A percentile compares a stretch with the other conserved stretches of the same genome.
phyloP scores from a whole-genome alignment of 2,888 invertebrate species.

The Patella depressa region DNA sequence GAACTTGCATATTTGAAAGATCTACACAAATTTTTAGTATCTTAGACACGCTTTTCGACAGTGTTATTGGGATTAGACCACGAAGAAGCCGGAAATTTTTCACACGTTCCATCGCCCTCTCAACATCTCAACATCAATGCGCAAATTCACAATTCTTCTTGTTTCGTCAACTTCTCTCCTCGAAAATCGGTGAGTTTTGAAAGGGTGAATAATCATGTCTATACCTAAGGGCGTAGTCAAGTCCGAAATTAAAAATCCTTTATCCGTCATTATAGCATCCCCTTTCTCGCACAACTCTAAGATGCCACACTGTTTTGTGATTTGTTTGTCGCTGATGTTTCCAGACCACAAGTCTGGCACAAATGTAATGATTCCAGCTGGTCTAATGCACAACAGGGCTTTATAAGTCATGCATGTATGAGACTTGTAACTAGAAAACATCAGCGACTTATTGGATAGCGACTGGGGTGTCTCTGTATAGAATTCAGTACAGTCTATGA shows the following conservation, averaged over 20 bases:
- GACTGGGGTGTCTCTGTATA: slow-evolving; percentile 34
- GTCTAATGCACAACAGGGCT: slow-evolving; percentile 34
- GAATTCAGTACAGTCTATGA: slow-evolving; percentile 44
- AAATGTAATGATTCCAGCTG: slow-evolving; percentile 36
- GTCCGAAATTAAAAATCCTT: slow-evolving; percentile 36
- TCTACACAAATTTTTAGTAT: slow-evolving; percentile 16
- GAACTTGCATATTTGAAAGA: background rate
- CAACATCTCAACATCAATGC: background rate
- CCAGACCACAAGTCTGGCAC: slow-evolving; percentile 37
- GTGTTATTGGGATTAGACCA: slow-evolving; percentile 21
- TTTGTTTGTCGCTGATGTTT: slow-evolving; percentile 36
- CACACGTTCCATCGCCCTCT: slow-evolving; percentile 25
- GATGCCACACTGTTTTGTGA: slow-evolving; percentile 28
- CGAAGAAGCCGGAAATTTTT: slow-evolving; percentile 29
- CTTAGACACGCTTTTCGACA: slow-evolving; percentile 12
- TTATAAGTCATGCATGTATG: slow-evolving; percentile 33
- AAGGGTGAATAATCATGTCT: slow-evolving; percentile 35
- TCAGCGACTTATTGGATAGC: slow-evolving; percentile 21
- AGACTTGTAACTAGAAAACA: slow-evolving; percentile 35
- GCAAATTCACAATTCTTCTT: slow-evolving; percentile 25
- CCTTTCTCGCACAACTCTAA: slow-evolving; percentile 35
- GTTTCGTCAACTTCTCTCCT: slow-evolving; percentile 25
- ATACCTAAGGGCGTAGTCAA: slow-evolving; percentile 26
- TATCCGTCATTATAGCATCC: slow-evolving; percentile 44
- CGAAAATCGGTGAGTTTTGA: slow-evolving; percentile 22